phyloP scores from a whole-genome alignment of 2,888 invertebrate genomes.

The Hedya salicella region DNA sequence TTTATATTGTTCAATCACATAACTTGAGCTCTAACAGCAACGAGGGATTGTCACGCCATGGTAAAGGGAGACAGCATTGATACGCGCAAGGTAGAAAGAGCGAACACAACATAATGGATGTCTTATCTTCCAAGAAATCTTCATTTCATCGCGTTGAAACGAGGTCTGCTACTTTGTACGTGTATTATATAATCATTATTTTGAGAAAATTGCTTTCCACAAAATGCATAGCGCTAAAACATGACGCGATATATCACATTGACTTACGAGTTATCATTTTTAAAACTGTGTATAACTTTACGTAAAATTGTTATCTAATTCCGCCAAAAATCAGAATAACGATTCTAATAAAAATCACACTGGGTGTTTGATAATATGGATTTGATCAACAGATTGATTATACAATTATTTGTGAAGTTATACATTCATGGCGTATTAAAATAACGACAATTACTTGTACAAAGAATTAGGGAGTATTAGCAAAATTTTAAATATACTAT shows the following conservation, averaged over 20 bases:
- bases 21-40: constrained; percentile 53
- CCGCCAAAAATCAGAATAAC: too few species aligned
- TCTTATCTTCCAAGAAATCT: constrained; percentile 54
- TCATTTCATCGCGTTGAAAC: constrained; percentile 46
- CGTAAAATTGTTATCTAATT: too few species aligned
- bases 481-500: too few species aligned
- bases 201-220: not conserved
- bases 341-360: too few species aligned
- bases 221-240: not conserved
- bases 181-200: not conserved
- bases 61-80: constrained; percentile 49
- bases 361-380: too few species aligned
- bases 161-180: constrained; percentile 28
- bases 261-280: too few species aligned
- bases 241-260: not conserved
- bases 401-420: too few species aligned
- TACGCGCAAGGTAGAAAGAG: constrained; percentile 49
- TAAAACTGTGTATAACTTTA: too few species aligned
- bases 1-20: constrained; percentile 60
- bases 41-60: constrained; percentile 65
- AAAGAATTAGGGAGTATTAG: too few species aligned
- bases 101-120: constrained; percentile 51
- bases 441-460: too few species aligned
- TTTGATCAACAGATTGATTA: too few species aligned
- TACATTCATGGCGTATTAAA: too few species aligned